Evolutionary conservation across 2,888 invertebrate species (phyloP).

Genomic region (Cynaeus angustus): DNA sequence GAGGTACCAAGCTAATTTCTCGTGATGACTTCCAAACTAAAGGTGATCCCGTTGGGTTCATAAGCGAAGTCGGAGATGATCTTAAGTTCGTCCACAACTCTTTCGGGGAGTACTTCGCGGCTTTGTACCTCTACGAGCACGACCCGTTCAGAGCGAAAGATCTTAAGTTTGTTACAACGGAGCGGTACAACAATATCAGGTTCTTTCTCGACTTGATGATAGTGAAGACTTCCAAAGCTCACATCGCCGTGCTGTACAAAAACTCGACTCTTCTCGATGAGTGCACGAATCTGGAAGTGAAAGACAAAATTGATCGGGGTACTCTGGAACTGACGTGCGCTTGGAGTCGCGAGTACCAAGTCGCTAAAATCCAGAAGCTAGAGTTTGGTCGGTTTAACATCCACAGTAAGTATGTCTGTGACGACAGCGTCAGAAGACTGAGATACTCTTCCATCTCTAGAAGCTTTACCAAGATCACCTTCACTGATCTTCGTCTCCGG

Average conservation of each 20-base stretch:
- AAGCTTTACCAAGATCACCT: neutral
- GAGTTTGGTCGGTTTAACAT: neutral
- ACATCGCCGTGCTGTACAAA: slow-evolving; percentile 2
- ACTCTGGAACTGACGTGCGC: neutral
- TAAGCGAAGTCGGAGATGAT: neutral
- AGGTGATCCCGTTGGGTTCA: slow-evolving; percentile 4
- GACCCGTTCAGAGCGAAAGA: neutral
- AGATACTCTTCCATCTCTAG: neutral
- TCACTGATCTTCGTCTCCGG: neutral
- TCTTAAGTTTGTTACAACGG: neutral
- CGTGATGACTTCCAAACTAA: neutral
- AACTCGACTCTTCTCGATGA: neutral
- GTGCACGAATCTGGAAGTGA: neutral
- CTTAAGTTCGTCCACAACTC: slow-evolving; percentile 12
- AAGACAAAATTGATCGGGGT: neutral
- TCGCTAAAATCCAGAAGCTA: neutral
- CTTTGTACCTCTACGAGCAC: neutral
- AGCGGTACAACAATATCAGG: slow-evolving; percentile 5
- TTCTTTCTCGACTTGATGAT: slow-evolving; percentile 19
- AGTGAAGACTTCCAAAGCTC: neutral
- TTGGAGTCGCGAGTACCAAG: neutral
- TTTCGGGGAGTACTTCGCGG: slow-evolving; percentile 24
- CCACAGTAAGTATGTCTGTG: neutral
- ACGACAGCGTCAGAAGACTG: neutral
- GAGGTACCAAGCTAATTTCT: neutral